Percentiles rank a stretch among this genome's conserved stretches.
These are phyloP conservation scores for Callaeas wilsoni DNA, from an alignment of 2,113 vertebrate species.

Conservation along the genomic window DNA sequence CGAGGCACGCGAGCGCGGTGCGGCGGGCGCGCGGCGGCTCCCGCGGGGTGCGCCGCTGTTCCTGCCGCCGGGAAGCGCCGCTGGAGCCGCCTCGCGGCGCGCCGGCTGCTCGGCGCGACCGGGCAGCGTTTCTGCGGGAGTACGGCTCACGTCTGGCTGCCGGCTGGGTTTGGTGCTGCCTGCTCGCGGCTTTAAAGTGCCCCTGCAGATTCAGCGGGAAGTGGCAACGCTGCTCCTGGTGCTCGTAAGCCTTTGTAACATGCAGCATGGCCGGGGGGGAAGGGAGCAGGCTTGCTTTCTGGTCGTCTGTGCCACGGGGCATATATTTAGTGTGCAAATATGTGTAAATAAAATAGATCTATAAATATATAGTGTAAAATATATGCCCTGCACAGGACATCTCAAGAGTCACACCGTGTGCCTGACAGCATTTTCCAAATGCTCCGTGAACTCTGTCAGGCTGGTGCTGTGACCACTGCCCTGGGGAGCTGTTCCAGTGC, in stretches of 20 bases:
- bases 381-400: too few species aligned
- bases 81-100: neutral
- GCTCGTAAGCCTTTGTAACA: neutral
- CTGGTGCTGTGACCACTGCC: neutral
- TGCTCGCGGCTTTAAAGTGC: accelerated
- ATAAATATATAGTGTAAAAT: too few species aligned
- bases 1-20: too few species aligned
- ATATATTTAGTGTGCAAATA: neutral
- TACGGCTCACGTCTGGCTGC: neutral
- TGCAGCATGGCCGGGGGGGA: accelerated
- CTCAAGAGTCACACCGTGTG: neutral
- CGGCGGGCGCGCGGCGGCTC: too few species aligned
- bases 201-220: neutral
- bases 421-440: neutral
- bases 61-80: too few species aligned
- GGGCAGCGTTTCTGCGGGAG: too few species aligned
- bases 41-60: too few species aligned
- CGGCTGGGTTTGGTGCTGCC: too few species aligned
- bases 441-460: neutral
- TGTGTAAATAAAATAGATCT: neutral
- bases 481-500: neutral
- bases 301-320: accelerated
- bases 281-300: neutral
- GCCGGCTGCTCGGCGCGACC: too few species aligned
- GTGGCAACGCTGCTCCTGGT: neutral